Conservation (phyloP, 1,140 invertebrate genomes). For the Calliphora vicina region DNA sequence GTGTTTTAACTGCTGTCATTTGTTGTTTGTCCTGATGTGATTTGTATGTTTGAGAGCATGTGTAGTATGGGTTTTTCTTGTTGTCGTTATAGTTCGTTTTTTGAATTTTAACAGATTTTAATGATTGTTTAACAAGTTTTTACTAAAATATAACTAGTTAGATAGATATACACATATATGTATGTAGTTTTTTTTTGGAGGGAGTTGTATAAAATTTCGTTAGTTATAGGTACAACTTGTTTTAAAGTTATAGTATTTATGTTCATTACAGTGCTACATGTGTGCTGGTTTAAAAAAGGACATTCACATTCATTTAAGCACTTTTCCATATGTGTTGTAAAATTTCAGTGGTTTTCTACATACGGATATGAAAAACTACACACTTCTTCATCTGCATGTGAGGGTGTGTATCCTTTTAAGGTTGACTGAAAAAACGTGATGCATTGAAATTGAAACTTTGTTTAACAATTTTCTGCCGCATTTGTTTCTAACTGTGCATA, state of each 20-base stretch:
- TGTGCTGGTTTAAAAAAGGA: neutral
- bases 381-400: neutral
- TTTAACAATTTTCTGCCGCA: constrained; percentile 11
- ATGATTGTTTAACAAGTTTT: constrained; percentile 33
- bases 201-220: neutral
- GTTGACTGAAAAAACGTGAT: constrained; percentile 1
- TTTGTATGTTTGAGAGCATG: neutral
- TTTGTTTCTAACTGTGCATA: neutral
- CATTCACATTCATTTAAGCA: neutral
- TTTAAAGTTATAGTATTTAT: neutral
- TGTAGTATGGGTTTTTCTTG: neutral
- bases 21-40: neutral
- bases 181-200: neutral
- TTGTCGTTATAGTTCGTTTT: constrained; percentile 1
- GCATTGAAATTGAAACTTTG: constrained; percentile 17
- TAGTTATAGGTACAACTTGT: neutral
- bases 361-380: neutral
- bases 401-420: neutral
- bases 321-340: neutral
- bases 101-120: constrained; percentile 31
- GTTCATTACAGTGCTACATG: neutral
- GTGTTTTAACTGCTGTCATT: neutral
- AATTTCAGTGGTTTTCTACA: constrained; percentile 22
- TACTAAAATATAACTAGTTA: neutral
- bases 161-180: neutral